Conservation (phyloP, 1,140 invertebrate genomes). For the Zaprionus gabonicus region DNA sequence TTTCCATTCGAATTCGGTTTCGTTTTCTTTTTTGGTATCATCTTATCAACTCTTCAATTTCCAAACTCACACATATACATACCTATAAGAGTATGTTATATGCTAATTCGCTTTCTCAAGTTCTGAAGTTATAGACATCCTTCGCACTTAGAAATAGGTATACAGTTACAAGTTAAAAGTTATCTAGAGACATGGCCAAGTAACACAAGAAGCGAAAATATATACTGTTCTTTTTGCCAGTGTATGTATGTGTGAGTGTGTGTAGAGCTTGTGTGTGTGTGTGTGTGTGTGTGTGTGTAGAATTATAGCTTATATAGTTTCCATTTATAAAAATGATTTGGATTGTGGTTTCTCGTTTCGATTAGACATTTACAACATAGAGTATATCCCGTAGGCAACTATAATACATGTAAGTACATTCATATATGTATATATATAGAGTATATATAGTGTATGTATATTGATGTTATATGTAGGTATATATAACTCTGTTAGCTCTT, state of each 20-base stretch:
- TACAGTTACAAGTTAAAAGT: constrained; percentile 36
- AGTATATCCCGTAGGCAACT: constrained; percentile 62
- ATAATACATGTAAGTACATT: constrained; percentile 65
- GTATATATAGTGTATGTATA: constrained; percentile 26
- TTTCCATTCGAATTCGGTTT: background rate
- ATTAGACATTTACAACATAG: constrained; percentile 71
- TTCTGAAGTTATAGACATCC: constrained; percentile 28
- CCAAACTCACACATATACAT: constrained; percentile 2
- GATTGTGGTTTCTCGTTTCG: constrained; percentile 24
- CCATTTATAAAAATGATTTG: constrained; percentile 52
- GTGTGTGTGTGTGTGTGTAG: constrained; percentile 32
- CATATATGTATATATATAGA: constrained; percentile 48
- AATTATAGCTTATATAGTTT: constrained; percentile 60
- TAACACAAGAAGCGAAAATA: constrained; percentile 43
- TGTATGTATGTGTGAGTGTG: constrained; percentile 28
- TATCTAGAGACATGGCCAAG: constrained; percentile 18
- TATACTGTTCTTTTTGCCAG: constrained; percentile 27
- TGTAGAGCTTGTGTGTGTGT: constrained; percentile 38
- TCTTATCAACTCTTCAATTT: constrained; percentile 8
- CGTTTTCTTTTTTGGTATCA: background rate
- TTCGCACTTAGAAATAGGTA: constrained; percentile 44
- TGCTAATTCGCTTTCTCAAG: constrained; percentile 21
- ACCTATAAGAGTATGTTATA: background rate
- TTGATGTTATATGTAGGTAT: constrained; percentile 33
- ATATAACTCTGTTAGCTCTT: constrained; percentile 48